Conservation (phyloP, 2,888 invertebrate species). For the Drosophila mulleri region DNA sequence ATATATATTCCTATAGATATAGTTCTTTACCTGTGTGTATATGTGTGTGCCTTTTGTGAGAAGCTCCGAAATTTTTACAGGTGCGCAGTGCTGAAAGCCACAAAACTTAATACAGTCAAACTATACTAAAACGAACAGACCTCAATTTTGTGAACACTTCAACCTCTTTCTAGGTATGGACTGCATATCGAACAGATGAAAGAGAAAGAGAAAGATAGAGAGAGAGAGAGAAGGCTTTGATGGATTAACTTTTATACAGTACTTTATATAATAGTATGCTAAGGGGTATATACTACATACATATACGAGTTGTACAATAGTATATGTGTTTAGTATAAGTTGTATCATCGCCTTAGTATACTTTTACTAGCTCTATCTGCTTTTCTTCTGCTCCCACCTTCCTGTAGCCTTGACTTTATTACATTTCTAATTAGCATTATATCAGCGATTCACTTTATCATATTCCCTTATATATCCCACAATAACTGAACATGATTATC, state of each 20-base stretch:
- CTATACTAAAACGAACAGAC: conserved; percentile 5
- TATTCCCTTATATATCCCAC: not conserved
- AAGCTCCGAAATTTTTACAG: conserved; percentile 30
- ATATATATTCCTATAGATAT: conserved; percentile 1
- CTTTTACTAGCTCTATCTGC: too few relatives aligned
- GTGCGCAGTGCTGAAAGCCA: conserved; percentile 39
- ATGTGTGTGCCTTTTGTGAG: conserved; percentile 12
- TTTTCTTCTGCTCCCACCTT: not conserved
- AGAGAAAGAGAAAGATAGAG: too few relatives aligned
- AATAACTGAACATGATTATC: not conserved
- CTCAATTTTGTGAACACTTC: not conserved
- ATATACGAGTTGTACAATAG: not conserved
- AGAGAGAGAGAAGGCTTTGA: too few relatives aligned
- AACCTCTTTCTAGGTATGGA: too few relatives aligned
- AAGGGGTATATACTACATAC: not conserved
- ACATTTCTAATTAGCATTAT: not conserved
- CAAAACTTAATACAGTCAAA: conserved; percentile 25
- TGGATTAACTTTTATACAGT: too few relatives aligned
- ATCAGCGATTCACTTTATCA: not conserved
- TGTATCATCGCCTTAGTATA: too few relatives aligned
- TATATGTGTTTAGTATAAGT: too few relatives aligned
- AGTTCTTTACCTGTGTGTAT: conserved; percentile 18
- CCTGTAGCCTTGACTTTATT: not conserved
- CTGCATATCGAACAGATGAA: too few relatives aligned
- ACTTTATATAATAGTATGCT: not conserved